These are phyloP conservation scores for Aproaerema taeniolella DNA, from an alignment of 2,888 invertebrate genomes.

Conservation along the genomic window DNA sequence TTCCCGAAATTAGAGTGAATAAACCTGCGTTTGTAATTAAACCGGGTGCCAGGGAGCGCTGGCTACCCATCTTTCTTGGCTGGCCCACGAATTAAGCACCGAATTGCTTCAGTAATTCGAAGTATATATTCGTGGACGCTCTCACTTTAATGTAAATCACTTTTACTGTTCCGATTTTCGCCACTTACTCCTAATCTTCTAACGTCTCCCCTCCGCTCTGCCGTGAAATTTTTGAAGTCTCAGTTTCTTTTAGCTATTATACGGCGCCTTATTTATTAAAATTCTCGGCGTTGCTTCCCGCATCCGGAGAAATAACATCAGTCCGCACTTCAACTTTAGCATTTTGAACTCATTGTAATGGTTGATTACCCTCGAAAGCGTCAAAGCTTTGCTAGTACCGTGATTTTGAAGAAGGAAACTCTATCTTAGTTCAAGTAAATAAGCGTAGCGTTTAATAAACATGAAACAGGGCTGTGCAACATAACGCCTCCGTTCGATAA, in stretches of 20 bases:
- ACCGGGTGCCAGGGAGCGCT: constrained; percentile 50
- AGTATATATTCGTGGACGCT: constrained; percentile 69
- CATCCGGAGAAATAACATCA: too few species aligned
- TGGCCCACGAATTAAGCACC: constrained; percentile 74
- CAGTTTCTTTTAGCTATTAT: neutral
- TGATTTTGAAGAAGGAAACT: too few species aligned
- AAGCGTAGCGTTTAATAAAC: too few species aligned
- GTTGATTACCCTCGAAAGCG: too few species aligned
- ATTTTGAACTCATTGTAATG: too few species aligned
- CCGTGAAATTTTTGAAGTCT: neutral
- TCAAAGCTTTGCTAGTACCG: too few species aligned
- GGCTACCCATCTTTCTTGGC: constrained; percentile 71
- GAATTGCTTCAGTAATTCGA: constrained; percentile 74
- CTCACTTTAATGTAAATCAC: constrained; percentile 72
- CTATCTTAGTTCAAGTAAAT: too few species aligned
- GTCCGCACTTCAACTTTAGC: too few species aligned
- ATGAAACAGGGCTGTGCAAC: neutral
- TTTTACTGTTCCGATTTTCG: constrained; percentile 68
- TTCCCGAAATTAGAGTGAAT: constrained; percentile 74
- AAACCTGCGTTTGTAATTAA: constrained; percentile 74
- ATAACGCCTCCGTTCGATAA: neutral
- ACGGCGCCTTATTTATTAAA: too few species aligned
- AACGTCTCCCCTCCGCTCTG: constrained; percentile 42
- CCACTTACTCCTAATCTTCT: constrained; percentile 53
- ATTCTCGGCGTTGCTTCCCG: too few species aligned